Percentiles rank a stretch among this genome's conserved stretches.
Evolutionary conservation across 64 coral and sea anemone genomes (phyloP).

Genomic region (Porites australiensis): DNA sequence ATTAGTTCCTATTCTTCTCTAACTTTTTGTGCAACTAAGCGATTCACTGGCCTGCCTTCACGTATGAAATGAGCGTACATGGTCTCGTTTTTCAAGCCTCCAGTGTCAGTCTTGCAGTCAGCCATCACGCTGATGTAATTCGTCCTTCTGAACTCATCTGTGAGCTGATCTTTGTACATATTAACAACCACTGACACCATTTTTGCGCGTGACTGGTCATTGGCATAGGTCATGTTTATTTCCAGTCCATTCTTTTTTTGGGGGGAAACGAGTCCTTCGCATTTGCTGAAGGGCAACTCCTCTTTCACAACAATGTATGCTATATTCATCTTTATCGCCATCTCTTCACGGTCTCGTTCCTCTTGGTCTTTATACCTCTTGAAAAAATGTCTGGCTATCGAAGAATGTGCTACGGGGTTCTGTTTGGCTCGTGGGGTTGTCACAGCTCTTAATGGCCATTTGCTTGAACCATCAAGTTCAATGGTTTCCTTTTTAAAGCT

Average conservation of each 20-base stretch:
- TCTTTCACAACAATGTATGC: slow-evolving; percentile 53
- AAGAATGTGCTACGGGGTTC: too few relatives aligned
- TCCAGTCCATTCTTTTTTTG: neutral
- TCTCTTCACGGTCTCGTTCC: neutral
- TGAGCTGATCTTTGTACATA: neutral
- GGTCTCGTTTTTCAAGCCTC: neutral
- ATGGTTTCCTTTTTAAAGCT: too few relatives aligned
- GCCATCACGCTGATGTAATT: neutral
- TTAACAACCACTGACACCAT: neutral
- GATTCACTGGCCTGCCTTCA: neutral
- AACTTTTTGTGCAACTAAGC: neutral
- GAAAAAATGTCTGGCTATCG: too few relatives aligned
- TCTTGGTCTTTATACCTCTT: neutral
- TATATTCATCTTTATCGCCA: slow-evolving; percentile 42
- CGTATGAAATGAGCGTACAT: neutral
- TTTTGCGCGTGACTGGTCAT: neutral
- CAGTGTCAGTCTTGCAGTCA: neutral
- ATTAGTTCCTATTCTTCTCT: too few relatives aligned
- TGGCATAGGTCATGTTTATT: neutral
- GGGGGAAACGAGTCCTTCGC: slow-evolving; percentile 13
- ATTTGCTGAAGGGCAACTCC: slow-evolving; percentile 44
- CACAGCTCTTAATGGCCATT: too few relatives aligned
- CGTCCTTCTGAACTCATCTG: neutral
- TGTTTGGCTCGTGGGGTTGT: too few relatives aligned
- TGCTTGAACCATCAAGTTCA: too few relatives aligned